Base-by-base conservation (phyloP, 2,113 vertebrate species). In the Herpetotheres cachinnans region DNA sequence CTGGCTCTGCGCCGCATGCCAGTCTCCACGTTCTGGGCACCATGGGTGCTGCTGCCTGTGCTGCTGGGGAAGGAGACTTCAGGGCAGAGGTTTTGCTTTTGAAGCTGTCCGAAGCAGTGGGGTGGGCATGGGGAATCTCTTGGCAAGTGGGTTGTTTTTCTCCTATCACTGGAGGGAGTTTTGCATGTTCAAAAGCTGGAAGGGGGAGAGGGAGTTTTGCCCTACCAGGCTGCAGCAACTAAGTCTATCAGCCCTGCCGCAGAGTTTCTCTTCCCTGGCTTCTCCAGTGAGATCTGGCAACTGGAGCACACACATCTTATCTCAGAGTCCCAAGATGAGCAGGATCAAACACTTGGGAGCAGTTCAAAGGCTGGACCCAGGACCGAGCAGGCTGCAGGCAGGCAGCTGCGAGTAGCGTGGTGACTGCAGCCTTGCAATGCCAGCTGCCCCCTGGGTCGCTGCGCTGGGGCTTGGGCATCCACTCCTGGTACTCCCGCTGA, bases 321-420 rank as follows among this genome's bases (percentile, higher is more conserved):
- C 93, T 94, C 84, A 19, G 50, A 82, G 78, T 61, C 77, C 84
- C 86, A 77, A 46, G 84, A 77, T 0, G 38, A 82, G 70, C 46
- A 50, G 93, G 89, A 95, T 95, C 94, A 92, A 91, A 91, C 58
- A 49, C 82, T 62, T 96, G 94, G 89, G 93, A 95, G 67, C 73
- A 55, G 70, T 95, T 96, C 93, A 95, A 93, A 95, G 89, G 81
- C 93, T 89, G 91, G 73, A 62, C 52, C 58, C 65, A 13, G 21
- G 61, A 47, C 58, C 55, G 56, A 84, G 83, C 49, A 87, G 65
- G 10, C 83, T 74, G 82, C 65, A 76, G 72, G 79, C 50, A 59
- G 69, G 59, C 89, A 73, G 77, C 82, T 54, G 26, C 0, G 2
- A 87, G 72, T 66, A 74, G 44, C 44, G 11, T 6, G 15, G 40